Evolutionary conservation across 2,888 invertebrate genomes (phyloP).

Genomic region (Sthenelais limicola): DNA sequence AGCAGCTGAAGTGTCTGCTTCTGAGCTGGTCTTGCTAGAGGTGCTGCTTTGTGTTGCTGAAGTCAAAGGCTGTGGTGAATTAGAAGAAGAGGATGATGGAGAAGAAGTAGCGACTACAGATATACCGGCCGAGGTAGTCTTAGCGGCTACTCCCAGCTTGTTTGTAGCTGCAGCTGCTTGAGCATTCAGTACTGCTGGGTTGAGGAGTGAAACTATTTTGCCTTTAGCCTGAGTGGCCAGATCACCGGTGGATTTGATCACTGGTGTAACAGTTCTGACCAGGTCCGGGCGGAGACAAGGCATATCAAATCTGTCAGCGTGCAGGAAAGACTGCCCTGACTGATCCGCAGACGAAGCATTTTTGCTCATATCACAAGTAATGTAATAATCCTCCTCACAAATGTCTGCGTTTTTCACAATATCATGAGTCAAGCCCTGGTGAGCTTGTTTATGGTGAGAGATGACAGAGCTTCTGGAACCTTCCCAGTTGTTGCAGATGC

Average conservation of each 20-base stretch:
- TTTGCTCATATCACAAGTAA: constrained; percentile 5
- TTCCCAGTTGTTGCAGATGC: constrained; percentile 43
- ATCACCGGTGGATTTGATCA: background rate
- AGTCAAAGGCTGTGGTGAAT: no score
- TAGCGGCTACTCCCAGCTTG: no score
- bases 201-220: constrained; percentile 11
- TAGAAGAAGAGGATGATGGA: no score
- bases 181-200: constrained; percentile 19
- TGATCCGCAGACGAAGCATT: background rate
- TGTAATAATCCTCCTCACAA: constrained; percentile 32
- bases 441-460: constrained; percentile 42
- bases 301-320: background rate
- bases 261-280: background rate
- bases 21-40: background rate
- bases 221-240: background rate
- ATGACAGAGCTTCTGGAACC: constrained; percentile 46
- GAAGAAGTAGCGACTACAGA: no score
- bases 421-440: constrained; percentile 24
- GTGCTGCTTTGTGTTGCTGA: background rate
- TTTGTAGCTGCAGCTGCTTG: constrained; percentile 23
- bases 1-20: background rate
- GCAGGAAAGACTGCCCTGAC: no score
- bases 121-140: no score
- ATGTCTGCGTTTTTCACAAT: constrained; percentile 33
- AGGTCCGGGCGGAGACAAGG: background rate